Conservation (phyloP, 2,113 vertebrate species). For the Paratilapia polleni region DNA sequence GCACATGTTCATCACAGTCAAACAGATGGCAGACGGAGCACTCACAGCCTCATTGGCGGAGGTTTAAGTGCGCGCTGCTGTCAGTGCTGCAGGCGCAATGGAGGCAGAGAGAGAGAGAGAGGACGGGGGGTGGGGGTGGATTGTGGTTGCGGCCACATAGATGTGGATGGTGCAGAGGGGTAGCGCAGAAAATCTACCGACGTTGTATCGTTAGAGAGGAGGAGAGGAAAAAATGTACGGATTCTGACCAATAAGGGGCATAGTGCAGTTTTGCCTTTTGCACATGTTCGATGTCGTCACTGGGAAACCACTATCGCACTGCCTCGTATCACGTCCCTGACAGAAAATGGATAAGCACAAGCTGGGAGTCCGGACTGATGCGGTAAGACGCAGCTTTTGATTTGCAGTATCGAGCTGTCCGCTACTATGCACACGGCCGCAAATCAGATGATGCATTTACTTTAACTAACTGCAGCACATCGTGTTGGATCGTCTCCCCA, state of each 20-base stretch:
- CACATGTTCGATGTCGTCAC: slow-evolving; percentile 70
- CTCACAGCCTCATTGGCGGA: not conserved
- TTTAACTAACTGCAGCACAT: too few relatives aligned
- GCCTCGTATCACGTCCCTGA: slow-evolving; percentile 25
- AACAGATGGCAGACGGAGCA: slow-evolving; percentile 23
- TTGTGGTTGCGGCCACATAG: slow-evolving; percentile 45
- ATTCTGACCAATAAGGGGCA: slow-evolving; percentile 60
- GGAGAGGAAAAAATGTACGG: slow-evolving; percentile 12
- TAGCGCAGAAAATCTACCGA: slow-evolving; percentile 56
- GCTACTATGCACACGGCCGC: not conserved
- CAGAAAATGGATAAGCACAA: slow-evolving; percentile 53
- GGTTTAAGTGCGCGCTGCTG: not conserved
- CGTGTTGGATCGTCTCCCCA: not conserved
- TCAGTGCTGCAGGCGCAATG: slow-evolving; percentile 1
- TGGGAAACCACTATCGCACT: slow-evolving; percentile 51
- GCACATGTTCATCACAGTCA: slow-evolving; percentile 6
- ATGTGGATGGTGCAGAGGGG: slow-evolving; percentile 65
- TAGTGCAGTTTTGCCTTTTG: slow-evolving; percentile 43
- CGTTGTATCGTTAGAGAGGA: slow-evolving; percentile 31
- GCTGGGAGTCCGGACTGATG: slow-evolving; percentile 55
- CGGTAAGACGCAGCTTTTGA: slow-evolving; percentile 69
- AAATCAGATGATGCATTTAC: not conserved
- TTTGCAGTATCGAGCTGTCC: not conserved
- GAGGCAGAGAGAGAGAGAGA: not conserved
- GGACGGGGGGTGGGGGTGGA: not conserved